Evolutionary conservation across 1,140 invertebrate genomes (phyloP).

Genomic region (Bathynomus jamesi): DNA sequence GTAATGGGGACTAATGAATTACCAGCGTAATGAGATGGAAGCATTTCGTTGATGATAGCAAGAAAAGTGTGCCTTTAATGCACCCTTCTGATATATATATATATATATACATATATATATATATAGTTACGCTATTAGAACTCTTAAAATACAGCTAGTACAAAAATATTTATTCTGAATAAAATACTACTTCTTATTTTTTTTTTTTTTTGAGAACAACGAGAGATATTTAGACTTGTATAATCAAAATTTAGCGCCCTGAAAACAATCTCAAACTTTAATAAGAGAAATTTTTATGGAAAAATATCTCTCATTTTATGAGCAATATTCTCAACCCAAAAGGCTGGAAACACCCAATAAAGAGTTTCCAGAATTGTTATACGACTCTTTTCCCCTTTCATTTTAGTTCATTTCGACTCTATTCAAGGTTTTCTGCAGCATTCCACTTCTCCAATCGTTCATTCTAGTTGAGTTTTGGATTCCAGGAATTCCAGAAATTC

Average conservation of each 20-base stretch:
- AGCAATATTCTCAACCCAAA: not conserved
- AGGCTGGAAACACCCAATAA: not conserved
- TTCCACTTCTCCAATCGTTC: not conserved
- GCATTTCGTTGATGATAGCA: too few species aligned
- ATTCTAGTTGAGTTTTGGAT: not conserved
- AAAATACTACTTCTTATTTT: too few species aligned
- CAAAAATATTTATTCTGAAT: too few species aligned
- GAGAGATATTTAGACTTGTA: not conserved
- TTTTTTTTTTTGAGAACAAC: too few species aligned
- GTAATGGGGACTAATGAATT: slow-evolving; percentile 1
- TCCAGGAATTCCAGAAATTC: not conserved
- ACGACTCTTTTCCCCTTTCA: not conserved
- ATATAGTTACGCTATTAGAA: not conserved
- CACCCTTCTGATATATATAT: not conserved
- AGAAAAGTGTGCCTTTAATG: too few species aligned
- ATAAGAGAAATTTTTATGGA: slow-evolving; percentile 1
- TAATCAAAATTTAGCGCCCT: not conserved
- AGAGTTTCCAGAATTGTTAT: not conserved
- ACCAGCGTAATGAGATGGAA: not conserved
- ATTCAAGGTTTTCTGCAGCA: not conserved
- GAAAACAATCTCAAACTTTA: not conserved
- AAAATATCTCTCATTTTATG: not conserved
- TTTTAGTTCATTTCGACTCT: not conserved
- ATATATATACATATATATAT: slow-evolving; percentile 1
- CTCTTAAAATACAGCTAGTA: too few species aligned